Base-by-base conservation (phyloP, 2,888 invertebrate species). In the Dendrolimus houi region DNA sequence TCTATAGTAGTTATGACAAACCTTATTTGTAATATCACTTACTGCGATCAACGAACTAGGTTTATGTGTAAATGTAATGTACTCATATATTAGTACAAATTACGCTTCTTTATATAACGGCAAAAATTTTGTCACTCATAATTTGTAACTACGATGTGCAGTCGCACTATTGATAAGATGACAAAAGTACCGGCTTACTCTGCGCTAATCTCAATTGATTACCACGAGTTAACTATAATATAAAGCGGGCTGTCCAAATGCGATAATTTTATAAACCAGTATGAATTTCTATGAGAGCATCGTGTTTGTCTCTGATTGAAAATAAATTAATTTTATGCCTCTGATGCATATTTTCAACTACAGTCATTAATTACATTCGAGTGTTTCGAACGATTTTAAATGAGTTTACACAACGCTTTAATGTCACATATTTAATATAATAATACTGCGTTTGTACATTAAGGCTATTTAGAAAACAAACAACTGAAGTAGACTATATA, bases 251-350 rank as follows among this genome's bases (percentile, higher is more conserved):
- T 77, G 79, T 75, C 79, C 78, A 68, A 71, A 69, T 65, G 72
- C 76, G 79, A 83, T 85, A 83, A 85, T 83, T 84, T 81, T 72
- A 75, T 79, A 81, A 79, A 29, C 29, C 29, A 29, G 29, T 80
- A 84, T 80, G 78, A 78, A 81, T 84, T 81, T 75, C 75, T 77
- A 81, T 77, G 77, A 73, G 12, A 47, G 68, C 74, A 66, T 75
- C 71, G 77, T 83, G 81, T 83, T 82, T 81, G 76, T 71, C 71
- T 63, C 71, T 71, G 82, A 84, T 83, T 80, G 70, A 76, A 73
- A 72, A 72, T 76, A 81, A 85, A 85, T 86, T 79, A 77, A 84
- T 83, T 85, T 81, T 76, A 79, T 79, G 81, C 79, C 71, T 78
- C 77, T 84, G 78, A 79, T 72, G 81, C 78, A 81, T 78, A 83